These are phyloP conservation scores for Panthera tigris DNA, from an alignment of 2,113 vertebrate genomes.

Conservation along the genomic window DNA sequence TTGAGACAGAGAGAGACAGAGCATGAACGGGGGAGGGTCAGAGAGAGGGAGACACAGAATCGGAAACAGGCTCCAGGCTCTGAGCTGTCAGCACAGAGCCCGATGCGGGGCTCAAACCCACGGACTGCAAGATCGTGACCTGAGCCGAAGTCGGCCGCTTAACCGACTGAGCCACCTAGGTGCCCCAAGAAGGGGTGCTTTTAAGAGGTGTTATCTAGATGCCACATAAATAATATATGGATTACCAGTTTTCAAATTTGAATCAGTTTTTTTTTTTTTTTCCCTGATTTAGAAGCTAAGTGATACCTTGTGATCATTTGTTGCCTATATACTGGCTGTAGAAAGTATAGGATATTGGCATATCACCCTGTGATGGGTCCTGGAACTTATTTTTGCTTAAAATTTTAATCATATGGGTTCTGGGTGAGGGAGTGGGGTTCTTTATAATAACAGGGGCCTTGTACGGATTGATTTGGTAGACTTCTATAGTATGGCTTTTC, in stretches of 20 bases:
- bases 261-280: neutral
- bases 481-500: neutral
- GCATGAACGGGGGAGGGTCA: no score
- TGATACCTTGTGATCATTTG: neutral
- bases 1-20: no score
- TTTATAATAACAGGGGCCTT: neutral
- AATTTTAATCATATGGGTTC: neutral
- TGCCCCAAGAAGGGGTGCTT: neutral
- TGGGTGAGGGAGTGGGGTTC: neutral
- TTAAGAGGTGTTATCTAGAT: neutral
- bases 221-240: neutral
- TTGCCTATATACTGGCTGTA: neutral
- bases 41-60: no score
- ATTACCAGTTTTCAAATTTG: slow-evolving; percentile 17
- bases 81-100: no score
- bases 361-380: neutral
- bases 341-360: neutral
- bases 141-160: no score
- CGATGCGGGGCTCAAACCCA: no score
- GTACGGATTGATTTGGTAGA: neutral
- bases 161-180: no score
- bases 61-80: no score
- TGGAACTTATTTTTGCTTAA: neutral
- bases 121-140: no score
- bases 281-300: neutral